Evolutionary conservation across 2,797 vertebrate genomes (phyloP), one percentile per base, ranked within the genome.

Genomic region (Gallirallus australis): DNA sequence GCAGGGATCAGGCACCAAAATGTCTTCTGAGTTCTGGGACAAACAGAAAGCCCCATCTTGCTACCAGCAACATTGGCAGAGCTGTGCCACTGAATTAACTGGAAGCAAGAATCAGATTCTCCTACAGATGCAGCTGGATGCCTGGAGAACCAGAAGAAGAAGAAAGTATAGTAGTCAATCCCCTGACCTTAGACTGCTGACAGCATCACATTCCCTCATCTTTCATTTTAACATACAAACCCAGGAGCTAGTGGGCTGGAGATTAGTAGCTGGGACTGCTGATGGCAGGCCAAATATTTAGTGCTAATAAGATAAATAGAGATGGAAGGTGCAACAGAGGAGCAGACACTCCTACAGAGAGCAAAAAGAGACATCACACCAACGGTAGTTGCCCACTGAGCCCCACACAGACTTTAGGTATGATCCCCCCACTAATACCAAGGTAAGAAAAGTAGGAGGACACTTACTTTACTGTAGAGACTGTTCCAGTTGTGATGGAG

Each of bases 401-500:
- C 40, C 66, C 61, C 50, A 37, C 45, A 11, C 20, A 37, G 39
- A 35, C 45, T 35, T 21, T 5, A n/a, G 35, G 11, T 8, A 48
- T 1, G 17, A 59, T 31, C 33, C 56, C 42, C 27, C 11, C 7
- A 14, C 57, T 13, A 42, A 14, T 0, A 63, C n/a, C 73, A 39
- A 56, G 79, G 3, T 2, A 56, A 24, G 61, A 45, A 8, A 37
- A 87, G 70, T 1, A 4, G 24, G 27, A 60, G 68, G 33, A 2
- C 56, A 94, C 99, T 99, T 99, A 99, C 99, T 99, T 99, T 87
- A 99, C 99, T 16, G 99, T 99, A 90, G 99, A 99, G 96, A 99
- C 99, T 3, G 99, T 99, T 97, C 99, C 99, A 7, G 99, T 99
- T 97, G 99, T 99, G 97, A 99, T 99, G 97, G 99, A 99, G 98